Percentiles rank a stretch among this genome's conserved stretches.
Evolutionary conservation across 23 tunicate genomes (phyloP).

Genomic region (Diplosoma virens): DNA sequence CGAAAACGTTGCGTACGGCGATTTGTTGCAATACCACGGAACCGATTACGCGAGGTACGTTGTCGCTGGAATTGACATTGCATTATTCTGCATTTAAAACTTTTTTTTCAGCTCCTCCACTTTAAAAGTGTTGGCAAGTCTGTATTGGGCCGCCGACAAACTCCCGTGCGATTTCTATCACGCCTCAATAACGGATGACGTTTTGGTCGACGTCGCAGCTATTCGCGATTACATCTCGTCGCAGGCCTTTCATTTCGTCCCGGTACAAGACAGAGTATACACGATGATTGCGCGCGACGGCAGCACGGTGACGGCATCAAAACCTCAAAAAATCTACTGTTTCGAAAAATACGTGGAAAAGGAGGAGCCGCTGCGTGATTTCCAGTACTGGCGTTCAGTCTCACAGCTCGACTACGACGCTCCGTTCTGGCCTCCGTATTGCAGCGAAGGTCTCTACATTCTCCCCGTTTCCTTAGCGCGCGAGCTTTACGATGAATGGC

Average conservation of each 20-base stretch:
- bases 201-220: conserved; percentile 33
- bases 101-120: conserved; percentile 20
- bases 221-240: conserved; percentile 13
- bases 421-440: conserved; percentile 58
- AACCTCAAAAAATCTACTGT: conserved; percentile 35
- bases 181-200: conserved; percentile 43
- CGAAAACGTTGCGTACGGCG: conserved; percentile 41
- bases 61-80: not conserved
- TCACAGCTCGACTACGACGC: conserved; percentile 4
- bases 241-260: not conserved
- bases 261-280: not conserved
- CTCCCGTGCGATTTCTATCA: conserved; percentile 56
- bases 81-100: not conserved
- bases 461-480: conserved; percentile 44
- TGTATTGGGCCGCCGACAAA: conserved; percentile 48
- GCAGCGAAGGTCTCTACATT: conserved; percentile 35
- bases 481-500: conserved; percentile 31
- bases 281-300: conserved; percentile 19
- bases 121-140: conserved; percentile 11
- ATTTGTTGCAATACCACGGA: conserved; percentile 57
- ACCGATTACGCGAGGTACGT: conserved; percentile 28
- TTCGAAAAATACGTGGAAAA: conserved; percentile 22
- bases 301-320: conserved; percentile 28
- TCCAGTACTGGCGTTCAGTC: not conserved
- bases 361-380: conserved; percentile 19